These are phyloP conservation scores for Eulemur coronatus DNA, from an alignment of 2,797 vertebrate genomes.

Conservation along the genomic window DNA sequence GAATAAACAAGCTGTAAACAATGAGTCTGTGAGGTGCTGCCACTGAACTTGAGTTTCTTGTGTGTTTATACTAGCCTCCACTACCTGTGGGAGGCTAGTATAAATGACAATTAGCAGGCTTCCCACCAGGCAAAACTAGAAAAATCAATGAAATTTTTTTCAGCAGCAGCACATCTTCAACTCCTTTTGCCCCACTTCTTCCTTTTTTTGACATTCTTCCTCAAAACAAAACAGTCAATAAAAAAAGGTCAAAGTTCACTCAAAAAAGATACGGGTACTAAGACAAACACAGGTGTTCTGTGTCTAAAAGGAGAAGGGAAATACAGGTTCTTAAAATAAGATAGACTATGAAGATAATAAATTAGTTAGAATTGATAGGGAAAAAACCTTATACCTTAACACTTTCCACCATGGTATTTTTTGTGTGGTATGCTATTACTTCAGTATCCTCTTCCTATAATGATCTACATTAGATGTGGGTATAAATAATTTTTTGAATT, in stretches of 20 bases:
- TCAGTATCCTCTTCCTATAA: background rate
- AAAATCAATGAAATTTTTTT: background rate
- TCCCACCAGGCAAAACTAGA: background rate
- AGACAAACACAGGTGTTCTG: background rate
- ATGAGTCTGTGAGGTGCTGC: background rate
- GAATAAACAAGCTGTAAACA: background rate
- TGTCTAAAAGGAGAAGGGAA: background rate
- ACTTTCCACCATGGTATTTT: background rate
- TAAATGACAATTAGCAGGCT: background rate
- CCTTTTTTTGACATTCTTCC: conserved; percentile 6
- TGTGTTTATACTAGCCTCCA: too few relatives aligned
- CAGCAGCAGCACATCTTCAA: background rate
- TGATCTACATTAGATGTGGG: background rate
- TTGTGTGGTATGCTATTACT: background rate
- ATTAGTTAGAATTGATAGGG: background rate
- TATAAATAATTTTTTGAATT: conserved; percentile 6
- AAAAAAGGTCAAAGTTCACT: background rate
- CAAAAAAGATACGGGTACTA: background rate
- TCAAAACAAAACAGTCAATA: background rate
- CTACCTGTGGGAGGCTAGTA: background rate
- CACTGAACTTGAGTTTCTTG: background rate
- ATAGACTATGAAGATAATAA: background rate
- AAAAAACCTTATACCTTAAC: background rate
- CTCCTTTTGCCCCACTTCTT: background rate
- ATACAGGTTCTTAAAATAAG: background rate